Conservation (phyloP, 2,113 vertebrate genomes). For the Hyla sarda region DNA sequence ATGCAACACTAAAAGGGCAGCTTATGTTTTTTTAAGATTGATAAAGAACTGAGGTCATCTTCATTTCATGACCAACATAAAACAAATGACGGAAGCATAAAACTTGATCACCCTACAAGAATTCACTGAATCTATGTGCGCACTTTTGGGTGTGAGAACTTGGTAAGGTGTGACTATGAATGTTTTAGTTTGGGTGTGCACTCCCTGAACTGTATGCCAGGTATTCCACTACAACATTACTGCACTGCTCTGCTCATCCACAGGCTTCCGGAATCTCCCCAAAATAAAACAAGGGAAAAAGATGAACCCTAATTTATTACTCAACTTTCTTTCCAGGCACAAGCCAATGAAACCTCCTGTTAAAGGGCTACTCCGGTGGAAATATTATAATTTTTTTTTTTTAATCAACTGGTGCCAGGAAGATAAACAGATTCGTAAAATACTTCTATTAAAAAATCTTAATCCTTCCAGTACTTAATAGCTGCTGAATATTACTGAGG, state of each 20-base stretch:
- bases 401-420: no score
- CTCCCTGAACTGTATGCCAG: no score
- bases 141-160: slow-evolving; percentile 27
- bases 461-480: no score
- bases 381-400: no score
- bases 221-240: background rate
- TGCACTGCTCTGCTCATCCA: no score
- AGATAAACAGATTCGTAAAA: no score
- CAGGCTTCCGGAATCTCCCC: background rate
- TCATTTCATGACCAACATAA: background rate
- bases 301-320: background rate
- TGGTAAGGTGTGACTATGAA: slow-evolving; percentile 30
- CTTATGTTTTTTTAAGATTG: background rate
- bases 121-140: background rate
- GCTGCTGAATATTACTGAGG: no score
- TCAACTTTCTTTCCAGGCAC: background rate
- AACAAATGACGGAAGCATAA: background rate
- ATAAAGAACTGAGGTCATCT: background rate
- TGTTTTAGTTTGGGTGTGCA: slow-evolving; percentile 16
- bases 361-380: no score
- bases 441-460: no score
- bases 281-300: background rate
- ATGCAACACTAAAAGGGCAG: background rate
- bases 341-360: no score
- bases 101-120: slow-evolving; percentile 1